Base-by-base conservation (phyloP, 2,113 vertebrate species). In the Pteronura brasiliensis region DNA sequence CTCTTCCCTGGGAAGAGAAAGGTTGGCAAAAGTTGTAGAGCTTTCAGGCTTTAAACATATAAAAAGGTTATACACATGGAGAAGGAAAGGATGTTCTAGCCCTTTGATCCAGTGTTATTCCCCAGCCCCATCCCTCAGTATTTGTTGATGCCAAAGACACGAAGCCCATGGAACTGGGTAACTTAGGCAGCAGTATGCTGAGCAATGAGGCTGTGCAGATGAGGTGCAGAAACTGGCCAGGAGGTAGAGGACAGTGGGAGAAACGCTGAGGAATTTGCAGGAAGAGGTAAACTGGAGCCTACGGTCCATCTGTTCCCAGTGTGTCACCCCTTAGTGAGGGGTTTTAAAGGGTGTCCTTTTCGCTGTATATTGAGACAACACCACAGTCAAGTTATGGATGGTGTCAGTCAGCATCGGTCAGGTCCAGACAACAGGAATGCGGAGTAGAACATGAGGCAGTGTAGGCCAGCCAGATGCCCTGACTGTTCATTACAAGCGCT, bases 271-370 rank as follows among this genome's bases (percentile, higher is more conserved):
- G 98, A 99, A 99, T 97, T 36, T 99, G 90, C 99, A 99, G 0
- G 99, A 99, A 1, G 99, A 99, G 0, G 99, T 99, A 98, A 99
- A 99, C 95, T 99, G 99, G 25, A 99, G 97, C 0, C 99, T 99
- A 0, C 99, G 99, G 98, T 99, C 99, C 97, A 99, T 99, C 98
- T 99, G 99, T 97, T 99, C 99, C 99, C 99, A 99, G 96, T 99
- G 99, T 13, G 99, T 99, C 80, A 99, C 57, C 7, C 99, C 99
- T 97, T 99, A 99, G 97, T 99, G 99, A 0, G 99, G 99, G 0
- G 99, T 99, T 98, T 99, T 99, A 79, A 99, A 99, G 0, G 99
- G 99, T 39, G 99, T 99, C 0, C 99, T 99, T 98, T 99, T 99
- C 90, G 99, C 99, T 0, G 99, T 99, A 97, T 99, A 99, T 72